phyloP scores from a whole-genome alignment of 1,140 invertebrate genomes.

The Pseudomyrmex gracilis region DNA sequence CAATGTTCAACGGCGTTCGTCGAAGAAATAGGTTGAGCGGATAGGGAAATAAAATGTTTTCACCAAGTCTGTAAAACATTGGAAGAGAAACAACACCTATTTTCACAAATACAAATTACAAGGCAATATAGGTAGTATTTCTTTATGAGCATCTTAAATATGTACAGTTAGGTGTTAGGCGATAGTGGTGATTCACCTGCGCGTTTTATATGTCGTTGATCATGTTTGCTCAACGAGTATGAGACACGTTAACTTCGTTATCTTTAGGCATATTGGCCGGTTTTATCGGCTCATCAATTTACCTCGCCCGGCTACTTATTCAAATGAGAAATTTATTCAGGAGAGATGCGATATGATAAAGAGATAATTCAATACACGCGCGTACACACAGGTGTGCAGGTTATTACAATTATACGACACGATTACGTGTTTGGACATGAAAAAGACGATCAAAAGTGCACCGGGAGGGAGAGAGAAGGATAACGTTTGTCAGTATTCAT shows the following conservation, averaged over 20 bases:
- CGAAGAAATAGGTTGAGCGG: conserved; percentile 55
- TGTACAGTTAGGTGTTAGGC: background rate
- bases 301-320: conserved; percentile 63
- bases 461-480: background rate
- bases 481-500: conserved; percentile 55
- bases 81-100: too few relatives aligned
- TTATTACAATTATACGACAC: conserved; percentile 73
- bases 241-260: conserved; percentile 34
- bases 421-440: conserved; percentile 69
- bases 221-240: background rate
- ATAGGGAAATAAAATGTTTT: conserved; percentile 29
- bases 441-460: conserved; percentile 62
- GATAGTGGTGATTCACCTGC: background rate
- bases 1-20: conserved; percentile 16
- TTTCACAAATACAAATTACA: conserved; percentile 18
- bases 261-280: conserved; percentile 44
- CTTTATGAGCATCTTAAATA: background rate
- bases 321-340: conserved; percentile 66
- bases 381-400: conserved; percentile 51
- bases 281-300: conserved; percentile 59
- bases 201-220: conserved; percentile 6
- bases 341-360: conserved; percentile 60
- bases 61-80: background rate
- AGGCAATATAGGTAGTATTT: background rate
- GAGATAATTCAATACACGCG: conserved; percentile 72